Evolutionary conservation across 2,113 vertebrate species (phyloP), one percentile per base, ranked within the genome.

Genomic region (Pontoporia blainvillei): DNA sequence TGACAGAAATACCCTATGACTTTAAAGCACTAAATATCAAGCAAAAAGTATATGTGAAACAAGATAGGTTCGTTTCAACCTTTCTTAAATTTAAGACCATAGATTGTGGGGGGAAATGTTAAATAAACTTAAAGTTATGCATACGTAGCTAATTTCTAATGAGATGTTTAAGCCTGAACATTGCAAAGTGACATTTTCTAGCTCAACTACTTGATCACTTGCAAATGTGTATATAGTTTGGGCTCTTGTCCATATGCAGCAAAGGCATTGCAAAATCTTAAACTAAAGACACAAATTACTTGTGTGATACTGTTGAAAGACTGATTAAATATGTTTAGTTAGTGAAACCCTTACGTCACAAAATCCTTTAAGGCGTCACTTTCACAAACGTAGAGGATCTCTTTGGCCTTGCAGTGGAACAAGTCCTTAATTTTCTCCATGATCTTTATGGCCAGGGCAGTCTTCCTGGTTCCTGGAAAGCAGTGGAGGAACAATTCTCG

Each of bases 321-420:
- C 14, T 44, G 20, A 73, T 52, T 87, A 20, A 91, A 36, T 57
- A 31, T 8, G 20, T 82, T 86, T 71, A 88, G 39, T 71, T 90
- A 39, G 57, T 59, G 36, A 89, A 95, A 95, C 13, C 88, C 97
- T 98, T 96, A 99, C 98, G 0, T 14, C 75, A 98, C 97, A 61
- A 98, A 97, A 39, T 96, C 52, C 96, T 82, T 96, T 57, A 99
- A 93, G 54, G 98, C 91, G 29, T 78, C 54, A 8, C 97, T 98
- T 91, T 99, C 98, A 69, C 98, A 99, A 39, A 99, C 86, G 44
- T 98, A 99, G 86, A 99, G 98, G 73, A 99, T 97, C 39, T 98
- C 97, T 1, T 97, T 54, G 31, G 75, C 3, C 41, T 75, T 7
- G 85, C 98, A 98, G 6, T 72, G 36, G 66, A 98, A 97, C 5